phyloP scores from a whole-genome alignment of 2,113 vertebrate species.

The Tautogolabrus adspersus region DNA sequence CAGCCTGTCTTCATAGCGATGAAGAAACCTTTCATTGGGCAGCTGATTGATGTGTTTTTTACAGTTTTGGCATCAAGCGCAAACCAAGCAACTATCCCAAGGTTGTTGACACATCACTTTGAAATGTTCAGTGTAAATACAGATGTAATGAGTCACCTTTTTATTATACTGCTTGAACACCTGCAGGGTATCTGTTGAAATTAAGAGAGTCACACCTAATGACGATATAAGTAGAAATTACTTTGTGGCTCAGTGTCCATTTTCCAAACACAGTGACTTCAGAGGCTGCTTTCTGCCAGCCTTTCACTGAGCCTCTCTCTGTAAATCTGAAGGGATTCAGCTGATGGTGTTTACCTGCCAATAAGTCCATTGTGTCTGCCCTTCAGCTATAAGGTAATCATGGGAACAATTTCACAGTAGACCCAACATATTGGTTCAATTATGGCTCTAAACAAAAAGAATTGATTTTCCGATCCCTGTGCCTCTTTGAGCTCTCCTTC shows the following conservation, averaged over 20 bases:
- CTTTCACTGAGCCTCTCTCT: not conserved
- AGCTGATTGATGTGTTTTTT: not conserved
- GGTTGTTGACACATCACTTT: not conserved
- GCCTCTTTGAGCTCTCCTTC: not conserved
- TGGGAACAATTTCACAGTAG: slow-evolving; percentile 12
- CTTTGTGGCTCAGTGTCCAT: not conserved
- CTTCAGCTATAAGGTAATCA: slow-evolving; percentile 20
- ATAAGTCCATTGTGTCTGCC: not conserved
- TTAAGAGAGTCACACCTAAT: slow-evolving; percentile 10
- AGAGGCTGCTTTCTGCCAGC: slow-evolving; percentile 21
- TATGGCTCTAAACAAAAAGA: slow-evolving; percentile 25
- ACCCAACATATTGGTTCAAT: slow-evolving; percentile 23
- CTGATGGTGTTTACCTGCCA: slow-evolving; percentile 17
- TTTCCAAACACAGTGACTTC: slow-evolving; percentile 39
- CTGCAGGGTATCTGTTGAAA: slow-evolving; percentile 19
- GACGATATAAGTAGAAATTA: slow-evolving; percentile 19
- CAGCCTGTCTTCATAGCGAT: not conserved
- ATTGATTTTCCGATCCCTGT: slow-evolving; percentile 12
- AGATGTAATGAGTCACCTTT: not conserved
- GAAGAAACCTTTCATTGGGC: no score
- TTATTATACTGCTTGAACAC: not conserved
- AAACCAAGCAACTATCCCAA: not conserved
- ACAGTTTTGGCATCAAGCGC: not conserved
- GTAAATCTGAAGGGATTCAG: slow-evolving; percentile 30
- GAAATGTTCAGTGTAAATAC: not conserved